phyloP scores from a whole-genome alignment of 2,113 vertebrate species.

The Neofelis nebulosa region DNA sequence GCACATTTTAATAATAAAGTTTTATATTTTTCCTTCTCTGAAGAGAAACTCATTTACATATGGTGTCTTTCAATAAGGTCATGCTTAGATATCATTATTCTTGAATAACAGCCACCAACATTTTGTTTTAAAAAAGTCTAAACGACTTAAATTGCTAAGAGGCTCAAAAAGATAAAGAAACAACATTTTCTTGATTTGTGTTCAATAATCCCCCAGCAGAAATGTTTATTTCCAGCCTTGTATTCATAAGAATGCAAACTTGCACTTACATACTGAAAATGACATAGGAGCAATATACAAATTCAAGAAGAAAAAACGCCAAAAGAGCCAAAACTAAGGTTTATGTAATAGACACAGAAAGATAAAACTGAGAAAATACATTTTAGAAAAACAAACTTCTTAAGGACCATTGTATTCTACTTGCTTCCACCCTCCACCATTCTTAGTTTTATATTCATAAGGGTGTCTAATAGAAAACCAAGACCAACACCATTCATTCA shows the following conservation, averaged over 20 bases:
- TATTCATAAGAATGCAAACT: not conserved
- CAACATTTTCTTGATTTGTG: not conserved
- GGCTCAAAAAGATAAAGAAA: not conserved
- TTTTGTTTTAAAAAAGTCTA: not conserved
- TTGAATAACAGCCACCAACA: not conserved
- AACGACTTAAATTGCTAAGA: not conserved
- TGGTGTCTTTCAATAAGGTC: not conserved
- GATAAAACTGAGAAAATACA: not conserved
- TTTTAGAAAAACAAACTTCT: slow-evolving; percentile 11
- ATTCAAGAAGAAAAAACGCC: not conserved
- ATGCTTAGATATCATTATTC: not conserved
- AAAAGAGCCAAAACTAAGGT: not conserved
- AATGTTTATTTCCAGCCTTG: not conserved
- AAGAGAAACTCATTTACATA: slow-evolving; percentile 21
- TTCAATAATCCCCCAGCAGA: not conserved
- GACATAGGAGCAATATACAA: not conserved
- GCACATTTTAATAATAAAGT: not conserved
- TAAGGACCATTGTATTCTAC: not conserved
- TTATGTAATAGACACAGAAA: not conserved
- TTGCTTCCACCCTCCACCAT: not conserved
- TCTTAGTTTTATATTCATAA: not conserved
- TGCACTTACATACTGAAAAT: not conserved
- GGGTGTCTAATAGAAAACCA: not conserved
- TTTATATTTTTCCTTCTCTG: not conserved
- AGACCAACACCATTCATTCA: not conserved